Percentiles rank a stretch among this genome's conserved stretches.
phyloP scores from a whole-genome alignment of 2,113 vertebrate genomes.

The Eidolon helvum region DNA sequence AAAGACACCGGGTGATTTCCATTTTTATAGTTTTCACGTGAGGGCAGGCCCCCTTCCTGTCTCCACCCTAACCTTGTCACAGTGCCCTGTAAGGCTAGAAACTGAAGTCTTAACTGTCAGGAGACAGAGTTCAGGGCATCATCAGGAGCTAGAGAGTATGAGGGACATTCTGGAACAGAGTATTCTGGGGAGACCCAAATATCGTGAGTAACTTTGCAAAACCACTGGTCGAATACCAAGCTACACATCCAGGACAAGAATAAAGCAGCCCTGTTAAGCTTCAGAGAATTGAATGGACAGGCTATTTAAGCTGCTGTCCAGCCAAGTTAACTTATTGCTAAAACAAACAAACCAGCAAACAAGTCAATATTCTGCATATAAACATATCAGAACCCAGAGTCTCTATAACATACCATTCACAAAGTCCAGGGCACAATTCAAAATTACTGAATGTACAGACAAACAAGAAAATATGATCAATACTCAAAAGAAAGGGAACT shows the following conservation, averaged over 20 bases:
- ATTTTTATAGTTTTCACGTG: not conserved
- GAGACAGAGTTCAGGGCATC: not conserved
- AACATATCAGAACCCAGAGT: not conserved
- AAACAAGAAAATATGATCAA: not conserved
- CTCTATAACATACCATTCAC: fast-evolving
- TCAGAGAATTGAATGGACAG: not conserved
- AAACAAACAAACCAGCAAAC: not conserved
- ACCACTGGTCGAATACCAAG: not conserved
- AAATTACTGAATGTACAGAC: not conserved
- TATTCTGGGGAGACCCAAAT: not conserved
- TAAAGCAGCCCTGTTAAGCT: not conserved
- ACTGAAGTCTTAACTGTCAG: no score
- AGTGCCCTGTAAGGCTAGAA: not conserved
- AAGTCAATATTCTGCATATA: not conserved
- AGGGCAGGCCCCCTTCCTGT: not conserved
- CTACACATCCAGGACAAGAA: no score
- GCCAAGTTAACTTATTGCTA: not conserved
- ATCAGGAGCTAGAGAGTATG: not conserved
- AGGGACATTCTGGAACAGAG: not conserved
- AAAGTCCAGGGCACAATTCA: not conserved
- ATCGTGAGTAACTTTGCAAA: not conserved
- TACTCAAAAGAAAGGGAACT: not conserved
- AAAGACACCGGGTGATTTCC: not conserved
- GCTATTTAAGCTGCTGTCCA: not conserved
- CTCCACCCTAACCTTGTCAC: not conserved